Conservation (phyloP, 2,888 invertebrate genomes). For the Brachylomia viminalis region DNA sequence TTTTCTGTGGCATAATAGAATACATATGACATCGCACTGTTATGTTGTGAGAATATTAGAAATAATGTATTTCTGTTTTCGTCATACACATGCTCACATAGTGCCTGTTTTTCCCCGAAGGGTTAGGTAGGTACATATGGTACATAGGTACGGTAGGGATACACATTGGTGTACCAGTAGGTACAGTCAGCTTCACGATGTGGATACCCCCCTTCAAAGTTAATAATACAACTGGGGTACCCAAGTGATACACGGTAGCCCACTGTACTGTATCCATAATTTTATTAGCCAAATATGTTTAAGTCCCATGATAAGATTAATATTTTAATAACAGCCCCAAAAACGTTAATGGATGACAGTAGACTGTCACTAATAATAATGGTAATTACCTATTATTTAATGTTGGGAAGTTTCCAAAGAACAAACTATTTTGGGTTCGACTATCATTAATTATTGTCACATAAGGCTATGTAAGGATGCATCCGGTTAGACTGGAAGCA, state of each 20-base stretch:
- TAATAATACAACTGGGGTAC: too few relatives aligned
- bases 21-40: background rate
- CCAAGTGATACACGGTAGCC: too few relatives aligned
- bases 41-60: conserved; percentile 5
- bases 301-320: background rate
- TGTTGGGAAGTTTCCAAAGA: background rate
- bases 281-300: background rate
- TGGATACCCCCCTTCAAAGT: too few relatives aligned
- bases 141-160: too few relatives aligned
- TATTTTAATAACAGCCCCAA: background rate
- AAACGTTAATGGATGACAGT: background rate
- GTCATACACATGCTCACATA: background rate
- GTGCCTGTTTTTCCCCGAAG: background rate
- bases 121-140: background rate
- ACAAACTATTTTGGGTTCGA: background rate
- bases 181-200: too few relatives aligned
- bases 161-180: too few relatives aligned
- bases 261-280: too few relatives aligned
- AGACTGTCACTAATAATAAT: too few relatives aligned
- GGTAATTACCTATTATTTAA: too few relatives aligned
- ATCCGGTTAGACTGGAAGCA: background rate
- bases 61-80: background rate
- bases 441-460: background rate
- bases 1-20: background rate
- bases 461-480: background rate